Base-by-base conservation (phyloP, 2,888 invertebrate genomes). In the Cepaea hortensis region DNA sequence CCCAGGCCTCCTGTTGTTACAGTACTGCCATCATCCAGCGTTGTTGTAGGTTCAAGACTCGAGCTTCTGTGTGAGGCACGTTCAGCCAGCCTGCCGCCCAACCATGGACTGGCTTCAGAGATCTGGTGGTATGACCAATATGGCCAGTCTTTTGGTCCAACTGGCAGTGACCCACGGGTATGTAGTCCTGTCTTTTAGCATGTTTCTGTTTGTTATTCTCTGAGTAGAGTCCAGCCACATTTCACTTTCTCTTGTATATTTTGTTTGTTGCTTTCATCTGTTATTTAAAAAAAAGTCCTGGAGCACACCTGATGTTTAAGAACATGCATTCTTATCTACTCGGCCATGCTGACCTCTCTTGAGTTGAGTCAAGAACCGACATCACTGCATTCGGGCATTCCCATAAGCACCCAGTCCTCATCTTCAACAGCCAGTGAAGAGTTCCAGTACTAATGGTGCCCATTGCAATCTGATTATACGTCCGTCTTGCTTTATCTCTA, bases 51-150 rank as follows among this genome's bases (percentile, higher is more conserved):
- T 50, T n/a, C 77, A n/a, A 65, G 68, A 15, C 70, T 88, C 15
- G 48, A 20, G 5, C 76, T 87, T 35, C 35, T 62, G 6, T 88
- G 88, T 75, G n/a, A 50, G 11, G 68, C 82, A 23, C 79, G 62
- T n/a, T 85, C 88, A 15, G 82, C 46, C 7, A 87, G 81, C 46
- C 55, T 85, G 35, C 88, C 88, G 0, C n/a, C 75, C 20, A 77
- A 87, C 62, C 86, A 88, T 68, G 76, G 76, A 7, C 79, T 86
- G 48, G 35, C 80, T 46, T 55, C 80, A 11, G 68, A 62, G 15
- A 80, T 86, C 15, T 70, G 79, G 84, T 88, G 88, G 87, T 72
- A 50, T 46, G 77, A 86, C 70, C 76, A 73, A 5, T 35, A 61
- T 35, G 84, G 70, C 11, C 15, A 18, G 18, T 15, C 18, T 15